Evolutionary conservation across 2,113 vertebrate species (phyloP), one percentile per base, ranked within the genome.

Genomic region (Tichodroma muraria): DNA sequence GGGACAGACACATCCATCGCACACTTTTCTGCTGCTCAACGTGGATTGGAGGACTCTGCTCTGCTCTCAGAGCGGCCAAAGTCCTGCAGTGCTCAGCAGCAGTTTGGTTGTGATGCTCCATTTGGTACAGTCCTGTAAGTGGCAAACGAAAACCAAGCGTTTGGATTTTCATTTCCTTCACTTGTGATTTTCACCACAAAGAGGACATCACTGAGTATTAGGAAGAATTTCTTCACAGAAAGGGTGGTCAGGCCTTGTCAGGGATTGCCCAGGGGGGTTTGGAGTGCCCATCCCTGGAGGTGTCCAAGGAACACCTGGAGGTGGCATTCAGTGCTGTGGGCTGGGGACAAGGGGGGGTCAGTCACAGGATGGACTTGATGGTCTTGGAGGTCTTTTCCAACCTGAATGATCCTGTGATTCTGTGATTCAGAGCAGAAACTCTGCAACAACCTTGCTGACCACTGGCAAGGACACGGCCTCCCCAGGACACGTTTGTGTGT

Each of bases 231-330:
- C 11, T 13, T 11, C 50, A 10, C 10, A 13, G 31, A 23, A 57
- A 4, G 27, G 21, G 9, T 12, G 16, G 1, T 25, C 25, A 35
- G 49, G 21, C 45, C 6, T 22, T 64, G 66, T 31, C 5, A 64
- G 30, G 40, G 11, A 21, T 9, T 64, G 38, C 47, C 63, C 47
- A 11, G 84, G 33, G n/a, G 11, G 28, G 18, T 12, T 2, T 33
- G 38, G 38, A 23, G 38, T 38, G 2, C 11, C 54, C 27, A 10
- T 8, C 38, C 38, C 72, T 53, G 64, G 47, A 47, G 64, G 47
- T n/a, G 54, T 16, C 64, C 38, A 9, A 3, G 64, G 64, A 24
- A 5, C 0, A 2, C 10, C n/a, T 40, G 75, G 57, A 31, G 0
- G 4, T 42, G 75, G 25, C 66, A 56, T 35, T 64, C 6, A 6